Evolutionary conservation across 2,888 invertebrate genomes (phyloP), one percentile per base, ranked within the genome.

Genomic region (Trichogramma dendrolimi): DNA sequence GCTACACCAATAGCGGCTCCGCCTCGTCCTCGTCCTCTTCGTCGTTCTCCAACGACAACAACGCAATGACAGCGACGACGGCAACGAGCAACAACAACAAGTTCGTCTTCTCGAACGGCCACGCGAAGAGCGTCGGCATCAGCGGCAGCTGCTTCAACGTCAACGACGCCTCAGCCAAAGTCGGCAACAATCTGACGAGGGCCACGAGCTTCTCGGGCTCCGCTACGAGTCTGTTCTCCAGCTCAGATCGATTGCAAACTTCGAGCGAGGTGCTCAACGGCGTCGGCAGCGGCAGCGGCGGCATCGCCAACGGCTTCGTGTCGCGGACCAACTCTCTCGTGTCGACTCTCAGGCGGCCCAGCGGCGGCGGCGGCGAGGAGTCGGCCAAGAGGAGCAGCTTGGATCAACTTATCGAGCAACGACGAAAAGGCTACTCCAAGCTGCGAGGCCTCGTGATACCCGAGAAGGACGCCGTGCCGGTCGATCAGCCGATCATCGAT

Each of bases 381-480:
- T 6, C 51, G 6, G 1, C 48, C 10, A 84, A 87, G 67, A 85
- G 85, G 74, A 85, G 85, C 1, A 88, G 89, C 65, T 83, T 91
- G 72, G 89, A 87, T 71, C 87, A 88, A 69, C 80, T 93, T 68
- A 85, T 91, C 70, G 93, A 93, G 78, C 91, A 92, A 75, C 84
- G 93, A 60, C 86, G 89, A 68, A 89, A 88, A 73, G 89, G 90
- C 27, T 86, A 92, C 80, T 91, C 92, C 4, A 94, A 93, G 79
- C 80, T 94, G 63, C 85, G 92, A 72, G 94, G 93, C n/a, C 81
- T 94, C 70, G 90, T 92, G 43, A 94, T 94, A 74, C 94, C 94
- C 4, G 93, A 94, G 71, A 83, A 84, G 64, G 82, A 84, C 10
- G 79, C 83, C 39, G 81, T 85, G 67, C 76, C 80, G 4, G 66